These are phyloP conservation scores for Notospermus geniculatus DNA, from an alignment of 1,140 invertebrate genomes.

Conservation along the genomic window DNA sequence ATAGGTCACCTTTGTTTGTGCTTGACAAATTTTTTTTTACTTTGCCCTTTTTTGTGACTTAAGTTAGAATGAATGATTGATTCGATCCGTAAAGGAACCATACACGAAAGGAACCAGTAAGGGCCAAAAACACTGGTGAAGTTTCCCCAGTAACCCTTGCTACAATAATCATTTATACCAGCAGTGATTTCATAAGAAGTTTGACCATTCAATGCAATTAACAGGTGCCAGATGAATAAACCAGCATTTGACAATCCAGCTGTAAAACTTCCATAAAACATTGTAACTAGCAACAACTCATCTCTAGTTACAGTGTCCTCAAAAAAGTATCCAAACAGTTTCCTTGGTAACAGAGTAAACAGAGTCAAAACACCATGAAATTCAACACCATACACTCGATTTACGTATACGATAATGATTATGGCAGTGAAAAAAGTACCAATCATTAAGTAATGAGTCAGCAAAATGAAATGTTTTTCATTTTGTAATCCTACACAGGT, in stretches of 20 bases:
- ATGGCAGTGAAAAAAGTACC: slow-evolving; percentile 39
- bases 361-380: neutral
- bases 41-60: too few species aligned
- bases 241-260: slow-evolving; percentile 11
- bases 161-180: slow-evolving; percentile 23
- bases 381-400: slow-evolving; percentile 26
- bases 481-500: slow-evolving; percentile 88
- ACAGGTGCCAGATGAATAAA: slow-evolving; percentile 50
- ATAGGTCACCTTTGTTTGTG: too few species aligned
- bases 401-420: slow-evolving; percentile 35
- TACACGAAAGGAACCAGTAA: slow-evolving; percentile 31
- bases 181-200: slow-evolving; percentile 64
- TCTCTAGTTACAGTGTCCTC: slow-evolving; percentile 8
- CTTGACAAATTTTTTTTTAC: too few species aligned
- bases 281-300: slow-evolving; percentile 1
- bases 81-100: slow-evolving; percentile 23
- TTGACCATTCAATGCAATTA: slow-evolving; percentile 68
- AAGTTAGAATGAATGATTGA: too few species aligned
- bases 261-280: slow-evolving; percentile 17
- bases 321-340: slow-evolving; percentile 15
- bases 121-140: slow-evolving; percentile 35
- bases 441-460: slow-evolving; percentile 70
- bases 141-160: slow-evolving; percentile 18
- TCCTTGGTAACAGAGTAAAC: neutral
- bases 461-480: slow-evolving; percentile 82